These are phyloP conservation scores for Heliconius ethilla DNA, from an alignment of 2,888 invertebrate species.

Conservation along the genomic window DNA sequence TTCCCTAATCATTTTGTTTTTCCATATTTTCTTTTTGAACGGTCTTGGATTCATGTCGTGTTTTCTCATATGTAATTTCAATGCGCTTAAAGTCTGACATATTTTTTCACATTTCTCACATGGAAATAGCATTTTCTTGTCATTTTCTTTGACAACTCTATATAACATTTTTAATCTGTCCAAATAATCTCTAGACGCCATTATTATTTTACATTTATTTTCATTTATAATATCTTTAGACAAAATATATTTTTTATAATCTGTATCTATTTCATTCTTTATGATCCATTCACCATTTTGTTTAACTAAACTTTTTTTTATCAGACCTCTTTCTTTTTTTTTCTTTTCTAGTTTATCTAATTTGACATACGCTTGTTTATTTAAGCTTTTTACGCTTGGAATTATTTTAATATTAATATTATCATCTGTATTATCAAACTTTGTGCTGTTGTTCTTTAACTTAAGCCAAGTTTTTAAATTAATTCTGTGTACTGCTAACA, in stretches of 20 bases:
- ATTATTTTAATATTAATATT: conserved; percentile 59
- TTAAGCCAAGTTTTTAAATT: conserved; percentile 51
- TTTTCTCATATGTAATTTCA: conserved; percentile 62
- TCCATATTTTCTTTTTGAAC: conserved; percentile 63
- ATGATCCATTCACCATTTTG: conserved; percentile 66
- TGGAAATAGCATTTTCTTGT: conserved; percentile 62
- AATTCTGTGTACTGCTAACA: conserved; percentile 54
- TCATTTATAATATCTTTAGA: conserved; percentile 39
- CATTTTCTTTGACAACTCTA: conserved; percentile 55
- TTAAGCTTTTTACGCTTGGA: conserved; percentile 65
- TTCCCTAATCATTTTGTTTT: conserved; percentile 51
- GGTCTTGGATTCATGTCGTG: conserved; percentile 65
- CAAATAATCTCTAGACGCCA: conserved; percentile 52
- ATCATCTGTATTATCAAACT: conserved; percentile 57
- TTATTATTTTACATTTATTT: neutral
- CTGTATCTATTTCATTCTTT: conserved; percentile 52
- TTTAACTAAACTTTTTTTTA: conserved; percentile 62
- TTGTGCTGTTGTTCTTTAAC: conserved; percentile 49
- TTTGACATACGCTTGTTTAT: conserved; percentile 57
- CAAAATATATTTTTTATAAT: conserved; percentile 35
- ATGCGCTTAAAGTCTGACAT: conserved; percentile 60
- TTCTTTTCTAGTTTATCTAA: conserved; percentile 59
- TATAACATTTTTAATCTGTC: conserved; percentile 59
- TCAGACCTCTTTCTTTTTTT: conserved; percentile 51
- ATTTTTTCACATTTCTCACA: conserved; percentile 68